These are phyloP conservation scores for Melolontha melolontha DNA, from an alignment of 2,888 invertebrate genomes.

Conservation along the genomic window DNA sequence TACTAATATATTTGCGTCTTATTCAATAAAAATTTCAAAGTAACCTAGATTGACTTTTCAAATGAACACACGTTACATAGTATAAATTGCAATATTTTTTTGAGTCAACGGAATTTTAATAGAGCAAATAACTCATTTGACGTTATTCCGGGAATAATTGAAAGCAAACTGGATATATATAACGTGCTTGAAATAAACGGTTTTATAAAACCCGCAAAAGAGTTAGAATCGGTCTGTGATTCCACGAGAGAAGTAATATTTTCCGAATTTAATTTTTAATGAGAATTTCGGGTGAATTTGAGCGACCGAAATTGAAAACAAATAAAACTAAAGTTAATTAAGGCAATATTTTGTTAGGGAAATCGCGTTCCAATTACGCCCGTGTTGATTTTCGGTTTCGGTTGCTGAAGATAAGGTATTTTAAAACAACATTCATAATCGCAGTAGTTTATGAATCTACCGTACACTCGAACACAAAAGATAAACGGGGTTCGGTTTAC, in stretches of 20 bases:
- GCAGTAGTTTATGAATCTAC: constrained; percentile 38
- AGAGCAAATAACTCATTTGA: too few relatives aligned
- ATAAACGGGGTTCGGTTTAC: constrained; percentile 33
- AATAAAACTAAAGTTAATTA: constrained; percentile 44
- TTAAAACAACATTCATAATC: constrained; percentile 39
- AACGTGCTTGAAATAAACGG: too few relatives aligned
- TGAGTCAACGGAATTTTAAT: too few relatives aligned
- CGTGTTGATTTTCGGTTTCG: constrained; percentile 36
- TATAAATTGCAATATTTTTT: too few relatives aligned
- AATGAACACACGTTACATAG: too few relatives aligned
- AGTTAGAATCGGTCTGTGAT: too few relatives aligned
- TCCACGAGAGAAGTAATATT: constrained; percentile 5
- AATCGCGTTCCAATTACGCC: constrained; percentile 29
- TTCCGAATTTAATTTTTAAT: constrained; percentile 36
- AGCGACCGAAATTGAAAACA: constrained; percentile 41
- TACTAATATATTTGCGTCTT: too few relatives aligned
- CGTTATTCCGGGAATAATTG: too few relatives aligned
- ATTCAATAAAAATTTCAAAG: too few relatives aligned
- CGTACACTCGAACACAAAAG: constrained; percentile 33
- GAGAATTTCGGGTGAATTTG: constrained; percentile 35
- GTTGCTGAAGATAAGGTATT: constrained; percentile 34
- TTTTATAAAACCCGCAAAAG: too few relatives aligned
- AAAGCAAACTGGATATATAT: too few relatives aligned
- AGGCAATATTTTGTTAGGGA: constrained; percentile 40
- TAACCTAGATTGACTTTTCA: too few relatives aligned